Percentiles rank a stretch among this genome's conserved stretches.
Evolutionary conservation across 2,888 invertebrate genomes (phyloP).

Genomic region (Pachymerium ferrugineum): DNA sequence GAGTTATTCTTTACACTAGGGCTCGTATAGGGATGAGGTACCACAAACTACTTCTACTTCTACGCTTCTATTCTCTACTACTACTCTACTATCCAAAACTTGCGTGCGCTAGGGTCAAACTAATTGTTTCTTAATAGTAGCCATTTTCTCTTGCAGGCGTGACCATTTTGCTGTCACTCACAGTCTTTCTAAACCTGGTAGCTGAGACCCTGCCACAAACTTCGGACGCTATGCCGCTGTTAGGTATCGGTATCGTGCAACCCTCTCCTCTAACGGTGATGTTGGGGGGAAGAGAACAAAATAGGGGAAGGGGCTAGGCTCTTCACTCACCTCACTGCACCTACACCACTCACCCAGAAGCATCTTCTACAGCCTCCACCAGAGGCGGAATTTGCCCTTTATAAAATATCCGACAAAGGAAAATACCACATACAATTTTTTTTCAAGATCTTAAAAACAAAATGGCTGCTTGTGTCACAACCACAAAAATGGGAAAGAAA

Average conservation of each 20-base stretch:
- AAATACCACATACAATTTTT: neutral
- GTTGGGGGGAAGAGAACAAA: neutral
- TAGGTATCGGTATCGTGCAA: slow-evolving; percentile 36
- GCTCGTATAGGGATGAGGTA: neutral
- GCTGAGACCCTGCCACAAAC: slow-evolving; percentile 98
- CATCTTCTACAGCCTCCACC: neutral
- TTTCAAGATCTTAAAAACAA: neutral
- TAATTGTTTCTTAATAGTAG: slow-evolving; percentile 12
- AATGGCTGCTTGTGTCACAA: neutral
- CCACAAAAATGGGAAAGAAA: neutral
- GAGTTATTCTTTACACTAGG: neutral
- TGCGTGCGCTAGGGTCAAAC: slow-evolving; percentile 19
- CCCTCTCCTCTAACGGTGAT: neutral
- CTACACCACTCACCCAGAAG: neutral
- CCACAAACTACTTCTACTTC: no score
- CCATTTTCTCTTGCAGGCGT: slow-evolving; percentile 62
- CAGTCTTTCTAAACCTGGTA: slow-evolving; percentile 97
- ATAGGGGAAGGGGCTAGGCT: slow-evolving; percentile 12
- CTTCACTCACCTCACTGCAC: slow-evolving; percentile 23
- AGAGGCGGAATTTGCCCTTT: no score
- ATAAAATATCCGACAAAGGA: no score
- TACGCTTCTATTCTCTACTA: no score
- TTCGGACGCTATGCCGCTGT: slow-evolving; percentile 54
- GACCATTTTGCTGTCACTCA: slow-evolving; percentile 92
- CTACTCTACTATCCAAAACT: neutral